Base-by-base conservation (phyloP, 92 coral and sea anemone genomes). In the Phenganax subtilis region DNA sequence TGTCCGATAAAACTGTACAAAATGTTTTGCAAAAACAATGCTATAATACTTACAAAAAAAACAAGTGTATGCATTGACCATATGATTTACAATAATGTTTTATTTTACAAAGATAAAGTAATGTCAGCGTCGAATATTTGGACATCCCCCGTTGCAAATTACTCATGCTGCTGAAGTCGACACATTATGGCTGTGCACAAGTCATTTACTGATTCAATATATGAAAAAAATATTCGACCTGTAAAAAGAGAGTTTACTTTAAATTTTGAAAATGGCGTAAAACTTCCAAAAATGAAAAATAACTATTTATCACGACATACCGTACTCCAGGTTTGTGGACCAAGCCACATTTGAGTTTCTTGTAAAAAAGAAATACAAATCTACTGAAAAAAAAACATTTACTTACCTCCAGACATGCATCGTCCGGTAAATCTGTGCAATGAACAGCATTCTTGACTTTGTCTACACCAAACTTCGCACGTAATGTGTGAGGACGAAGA, bases 381-480 rank as follows among this genome's bases (percentile, higher is more conserved):
- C 10, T 12, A 28, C 25, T 61, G 72, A 7, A 68, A 29, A 30
- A n/a, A 68, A 17, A 5, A 20, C 53, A 37, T 37, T 37, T 37
- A 37, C 92, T 28, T 59, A 91, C 98, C 98, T 93, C 98, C 27
- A 92, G 69, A 66, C 71, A 51, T 12, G 97, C 97, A 86, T 93
- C 98, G 75, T 93, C 97, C 25, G 98, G 94, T 17, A 93, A 81
- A 55, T 93, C 98, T 16, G 94, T 90, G 78, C 98, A 93, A 74
- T 93, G 98, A 9, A 91, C 90, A 52, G 98, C 97, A 69, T 93
- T 93, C 61, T 90, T 86, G 30, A 93, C 92, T 83, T 93, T 93
- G 84, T 93, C 94, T 77, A 84, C 88, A 12, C 98, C 98, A 86
- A 91, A 93, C 73, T 85, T 87, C 51, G 98, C 98, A 9, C 98